Percentiles rank a stretch among this genome's conserved stretches.
phyloP scores from a whole-genome alignment of 2,888 invertebrate genomes.

The Hydrotaea cyrtoneurina region DNA sequence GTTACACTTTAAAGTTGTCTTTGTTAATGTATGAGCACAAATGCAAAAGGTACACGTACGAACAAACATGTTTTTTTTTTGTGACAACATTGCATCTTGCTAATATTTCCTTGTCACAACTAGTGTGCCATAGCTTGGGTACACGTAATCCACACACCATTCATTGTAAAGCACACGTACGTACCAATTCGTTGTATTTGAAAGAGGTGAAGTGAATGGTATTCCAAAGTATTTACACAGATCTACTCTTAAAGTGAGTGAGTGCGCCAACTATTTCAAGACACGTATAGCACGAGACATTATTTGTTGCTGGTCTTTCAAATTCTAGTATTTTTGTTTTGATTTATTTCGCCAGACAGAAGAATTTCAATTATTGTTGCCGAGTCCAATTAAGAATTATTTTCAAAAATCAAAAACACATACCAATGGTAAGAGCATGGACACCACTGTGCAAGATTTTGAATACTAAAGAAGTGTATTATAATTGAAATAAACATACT shows the following conservation, averaged over 20 bases:
- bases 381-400: too few species aligned
- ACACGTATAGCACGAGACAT: too few species aligned
- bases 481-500: too few species aligned
- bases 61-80: background rate
- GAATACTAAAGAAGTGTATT: too few species aligned
- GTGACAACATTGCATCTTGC: constrained; percentile 23
- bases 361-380: too few species aligned
- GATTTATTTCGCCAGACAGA: too few species aligned
- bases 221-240: background rate
- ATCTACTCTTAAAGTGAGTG: background rate
- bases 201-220: background rate
- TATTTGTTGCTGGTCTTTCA: too few species aligned
- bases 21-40: background rate
- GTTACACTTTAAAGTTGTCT: background rate
- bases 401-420: too few species aligned
- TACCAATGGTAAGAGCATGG: too few species aligned
- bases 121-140: constrained; percentile 3
- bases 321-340: too few species aligned
- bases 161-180: background rate
- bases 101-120: constrained; percentile 10
- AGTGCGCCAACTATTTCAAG: too few species aligned
- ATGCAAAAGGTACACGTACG: constrained; percentile 14
- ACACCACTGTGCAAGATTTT: too few species aligned
- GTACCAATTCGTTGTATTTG: background rate
- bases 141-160: constrained; percentile 13